A percentile compares a stretch with the other conserved stretches of the same genome.
Evolutionary conservation across 2,113 vertebrate genomes (phyloP).

Genomic region (Cnemophilus loriae): DNA sequence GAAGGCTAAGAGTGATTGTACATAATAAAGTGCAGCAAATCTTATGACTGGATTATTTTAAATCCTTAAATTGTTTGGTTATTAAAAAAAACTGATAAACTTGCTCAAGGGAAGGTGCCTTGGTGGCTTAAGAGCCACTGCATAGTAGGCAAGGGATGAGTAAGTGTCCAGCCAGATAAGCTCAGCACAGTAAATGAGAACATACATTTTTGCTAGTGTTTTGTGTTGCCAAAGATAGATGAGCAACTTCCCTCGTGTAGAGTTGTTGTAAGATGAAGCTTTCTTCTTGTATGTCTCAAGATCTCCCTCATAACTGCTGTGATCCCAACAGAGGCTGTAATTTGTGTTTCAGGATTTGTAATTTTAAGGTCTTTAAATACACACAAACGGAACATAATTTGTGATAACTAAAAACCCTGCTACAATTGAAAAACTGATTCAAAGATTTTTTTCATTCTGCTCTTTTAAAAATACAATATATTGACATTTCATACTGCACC

Average conservation of each 20-base stretch:
- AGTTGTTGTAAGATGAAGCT: not conserved
- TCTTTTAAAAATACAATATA: not conserved
- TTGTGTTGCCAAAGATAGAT: not conserved
- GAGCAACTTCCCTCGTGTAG: not conserved
- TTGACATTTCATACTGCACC: conserved; percentile 63
- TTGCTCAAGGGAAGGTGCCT: not conserved
- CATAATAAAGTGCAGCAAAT: not conserved
- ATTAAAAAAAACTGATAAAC: not conserved
- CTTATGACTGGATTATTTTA: not conserved
- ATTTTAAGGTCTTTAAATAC: not conserved
- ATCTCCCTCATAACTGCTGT: not conserved
- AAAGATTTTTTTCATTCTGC: not conserved
- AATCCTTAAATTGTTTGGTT: not conserved
- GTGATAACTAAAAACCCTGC: not conserved
- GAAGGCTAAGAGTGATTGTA: not conserved
- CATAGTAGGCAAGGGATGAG: not conserved
- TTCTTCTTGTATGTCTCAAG: not conserved
- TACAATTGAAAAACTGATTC: not conserved
- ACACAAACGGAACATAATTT: not conserved
- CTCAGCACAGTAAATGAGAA: not conserved
- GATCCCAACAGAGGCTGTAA: not conserved
- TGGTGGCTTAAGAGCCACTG: not conserved
- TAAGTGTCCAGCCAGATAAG: not conserved
- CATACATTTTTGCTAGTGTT: not conserved
- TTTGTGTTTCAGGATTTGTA: not conserved